Evolutionary conservation across 2,888 invertebrate species (phyloP), one percentile per base, ranked within the genome.

Genomic region (Pemphredon lugubris): DNA sequence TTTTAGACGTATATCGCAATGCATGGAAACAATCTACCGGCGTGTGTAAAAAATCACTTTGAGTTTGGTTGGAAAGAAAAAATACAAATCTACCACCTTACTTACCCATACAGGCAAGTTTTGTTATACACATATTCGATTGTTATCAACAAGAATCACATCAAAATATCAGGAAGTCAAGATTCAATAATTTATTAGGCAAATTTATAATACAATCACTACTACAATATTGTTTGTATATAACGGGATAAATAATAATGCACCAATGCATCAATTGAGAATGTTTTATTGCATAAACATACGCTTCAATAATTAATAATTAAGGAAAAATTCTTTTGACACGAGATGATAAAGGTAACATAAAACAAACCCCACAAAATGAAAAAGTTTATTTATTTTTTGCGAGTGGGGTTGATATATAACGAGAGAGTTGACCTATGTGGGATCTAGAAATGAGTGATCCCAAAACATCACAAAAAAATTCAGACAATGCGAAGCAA

Each of bases 401-500:
- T 77, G 70, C 71, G 76, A 79, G 64, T 81, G 81, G 83, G 84
- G 80, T 66, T 48, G 47, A 63, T 64, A 23, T 64, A 69, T 50
- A 67, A 64, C 61, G 23, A 39, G 37, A 53, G 13, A 60, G 73
- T 70, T 72, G 74, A 57, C 83, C 83, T 84, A 83, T 66, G 77
- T 65, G 85, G 88, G 88, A 88, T 89, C 88, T 82, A 78, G 84
- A 85, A 88, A 88, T 88, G 82, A 88, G 77, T 77, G 88, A 88
- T 88, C 88, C 88, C 87, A 79, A 85, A 82, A 85, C 83, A 73
- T 77, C 66, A 81, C 73, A 84, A 86, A 87, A 87, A 86, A 88
- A 86, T 82, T 66, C 81, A 88, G 85, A 88, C 87, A 81, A 77
- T 73, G 75, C 83, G 88, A 89, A 83, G 87, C 89, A 89, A 84